Evolutionary conservation across 2,113 vertebrate genomes (phyloP), one percentile per base, ranked within the genome.

Genomic region (Paracanthobrama guichenoti): DNA sequence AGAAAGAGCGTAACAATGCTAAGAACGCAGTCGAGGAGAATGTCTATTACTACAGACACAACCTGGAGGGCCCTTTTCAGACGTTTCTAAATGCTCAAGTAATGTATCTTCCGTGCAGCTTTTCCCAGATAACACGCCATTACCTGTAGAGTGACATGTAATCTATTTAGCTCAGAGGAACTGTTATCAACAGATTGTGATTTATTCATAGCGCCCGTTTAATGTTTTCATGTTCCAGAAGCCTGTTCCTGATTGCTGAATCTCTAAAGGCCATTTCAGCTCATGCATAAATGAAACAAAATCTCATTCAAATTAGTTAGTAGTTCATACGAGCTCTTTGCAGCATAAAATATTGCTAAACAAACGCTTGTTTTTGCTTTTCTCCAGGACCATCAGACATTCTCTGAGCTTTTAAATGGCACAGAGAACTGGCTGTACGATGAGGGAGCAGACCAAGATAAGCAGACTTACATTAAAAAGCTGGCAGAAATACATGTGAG

Each of bases 21-120:
- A 96, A 95, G 88, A 96, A 96, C 10, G 93, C 94, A 4, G 95
- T 96, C 46, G 94, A 96, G 66, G 95, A 96, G 24, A 95, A 94
- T 48, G 93, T 96, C 0, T 96, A 96, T 71, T 94, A 95, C 81
- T 95, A 95, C 88, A 92, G 94, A 46, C 94, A 96, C 85, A 95
- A 95, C 79, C 90, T 96, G 6, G 93, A 90, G 71, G 95, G 95
- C 16, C 94, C 94, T 0, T 94, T 95, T 77, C 93, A 91, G 53
- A 93, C 89, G 2, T 95, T 95, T 42, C 89, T 95, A 55, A 91
- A 89, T 83, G 90, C 93, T 83, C 91, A 94, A 89, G 95, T 96
- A 88, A 8, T 91, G 39, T 66, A n/a, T 75, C 39, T 28, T n/a
- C 67, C 20, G 2, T 60, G 14, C 35, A 31, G 69, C 24, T 72